These are phyloP conservation scores for Lutjanus argentimaculatus DNA, from an alignment of 2,797 vertebrate species.

Conservation along the genomic window DNA sequence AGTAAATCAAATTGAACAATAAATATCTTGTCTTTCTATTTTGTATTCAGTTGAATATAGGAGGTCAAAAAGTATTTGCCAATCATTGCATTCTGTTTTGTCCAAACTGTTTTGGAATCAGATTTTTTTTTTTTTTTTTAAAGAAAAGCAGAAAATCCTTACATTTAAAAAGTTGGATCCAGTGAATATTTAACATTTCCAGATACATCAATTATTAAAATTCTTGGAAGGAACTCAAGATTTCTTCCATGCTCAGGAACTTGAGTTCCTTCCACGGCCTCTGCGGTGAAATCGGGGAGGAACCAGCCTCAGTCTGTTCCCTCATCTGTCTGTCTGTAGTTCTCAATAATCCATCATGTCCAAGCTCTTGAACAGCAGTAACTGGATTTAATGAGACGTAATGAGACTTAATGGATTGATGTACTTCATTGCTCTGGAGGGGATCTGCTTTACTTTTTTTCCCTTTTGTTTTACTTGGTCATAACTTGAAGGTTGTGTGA, in stretches of 20 bases:
- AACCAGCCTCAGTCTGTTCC: neutral
- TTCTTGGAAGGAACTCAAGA: neutral
- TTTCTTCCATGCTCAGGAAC: too few species aligned
- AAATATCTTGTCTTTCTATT: too few species aligned
- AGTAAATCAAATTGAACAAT: too few species aligned
- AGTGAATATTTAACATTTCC: neutral
- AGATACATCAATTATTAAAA: neutral
- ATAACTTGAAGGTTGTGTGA: neutral
- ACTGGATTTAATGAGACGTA: neutral
- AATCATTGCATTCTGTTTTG: too few species aligned
- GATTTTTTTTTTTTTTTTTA: too few species aligned
- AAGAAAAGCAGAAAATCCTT: too few species aligned
- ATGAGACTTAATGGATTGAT: neutral
- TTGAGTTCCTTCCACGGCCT: too few species aligned
- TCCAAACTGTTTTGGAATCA: too few species aligned
- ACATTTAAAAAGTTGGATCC: neutral
- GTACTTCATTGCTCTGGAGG: neutral
- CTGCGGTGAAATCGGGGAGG: neutral
- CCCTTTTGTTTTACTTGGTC: neutral
- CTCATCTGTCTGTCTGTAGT: conserved; percentile 3
- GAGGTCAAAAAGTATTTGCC: too few species aligned
- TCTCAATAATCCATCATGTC: conserved; percentile 8
- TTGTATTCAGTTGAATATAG: too few species aligned
- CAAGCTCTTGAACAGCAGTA: neutral
- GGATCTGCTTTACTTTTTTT: neutral